phyloP scores from a whole-genome alignment of 2,888 invertebrate species.

The Hyles lineata region DNA sequence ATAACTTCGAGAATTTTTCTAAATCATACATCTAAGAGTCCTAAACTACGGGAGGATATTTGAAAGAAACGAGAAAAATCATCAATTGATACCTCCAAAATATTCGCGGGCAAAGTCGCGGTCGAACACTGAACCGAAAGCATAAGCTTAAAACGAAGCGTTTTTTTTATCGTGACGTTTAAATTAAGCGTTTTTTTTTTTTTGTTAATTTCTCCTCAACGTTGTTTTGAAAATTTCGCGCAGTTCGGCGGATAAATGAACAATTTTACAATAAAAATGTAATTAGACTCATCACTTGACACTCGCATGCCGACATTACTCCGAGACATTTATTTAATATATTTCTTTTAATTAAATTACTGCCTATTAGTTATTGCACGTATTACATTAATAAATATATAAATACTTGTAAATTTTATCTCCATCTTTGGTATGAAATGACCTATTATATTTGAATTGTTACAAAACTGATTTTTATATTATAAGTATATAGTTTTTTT shows the following conservation, averaged over 20 bases:
- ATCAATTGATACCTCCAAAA: slow-evolving; percentile 43
- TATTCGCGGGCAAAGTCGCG: slow-evolving; percentile 1
- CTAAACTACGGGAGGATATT: slow-evolving; percentile 38
- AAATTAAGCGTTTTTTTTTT: slow-evolving; percentile 41
- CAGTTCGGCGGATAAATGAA: slow-evolving; percentile 21
- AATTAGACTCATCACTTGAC: slow-evolving; percentile 46
- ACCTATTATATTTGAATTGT: slow-evolving; percentile 84
- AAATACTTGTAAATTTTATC: slow-evolving; percentile 84
- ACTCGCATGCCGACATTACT: slow-evolving; percentile 66
- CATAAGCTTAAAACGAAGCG: slow-evolving; percentile 69
- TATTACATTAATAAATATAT: slow-evolving; percentile 85
- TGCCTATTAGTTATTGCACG: slow-evolving; percentile 85
- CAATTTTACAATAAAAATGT: slow-evolving; percentile 27
- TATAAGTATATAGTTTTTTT: slow-evolving; percentile 75
- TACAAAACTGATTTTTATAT: slow-evolving; percentile 82
- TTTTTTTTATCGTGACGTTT: slow-evolving; percentile 40
- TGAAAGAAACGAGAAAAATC: no score
- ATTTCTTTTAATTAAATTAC: slow-evolving; percentile 79
- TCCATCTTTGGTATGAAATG: slow-evolving; percentile 83
- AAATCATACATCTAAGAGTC: slow-evolving; percentile 76
- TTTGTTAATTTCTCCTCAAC: slow-evolving; percentile 31
- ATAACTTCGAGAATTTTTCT: slow-evolving; percentile 71
- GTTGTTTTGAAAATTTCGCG: slow-evolving; percentile 16
- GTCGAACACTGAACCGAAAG: slow-evolving; percentile 13
- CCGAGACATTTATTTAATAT: slow-evolving; percentile 79